Evolutionary conservation across 1,140 invertebrate genomes (phyloP).

Genomic region (Apolygus lucorum): DNA sequence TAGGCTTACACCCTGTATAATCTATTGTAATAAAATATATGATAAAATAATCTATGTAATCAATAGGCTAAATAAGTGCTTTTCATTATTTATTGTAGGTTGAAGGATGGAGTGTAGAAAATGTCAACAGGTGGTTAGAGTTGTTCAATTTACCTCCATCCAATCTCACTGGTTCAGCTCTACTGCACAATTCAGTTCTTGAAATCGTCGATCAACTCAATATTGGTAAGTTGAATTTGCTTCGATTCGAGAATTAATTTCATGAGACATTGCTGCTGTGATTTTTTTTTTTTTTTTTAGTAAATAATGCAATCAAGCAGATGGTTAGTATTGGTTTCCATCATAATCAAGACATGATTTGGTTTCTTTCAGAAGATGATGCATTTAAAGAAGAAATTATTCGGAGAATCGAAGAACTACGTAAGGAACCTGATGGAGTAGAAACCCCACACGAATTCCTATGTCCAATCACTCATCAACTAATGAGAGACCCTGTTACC

Average conservation of each 20-base stretch:
- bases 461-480: conserved; percentile 73
- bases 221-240: conserved; percentile 27
- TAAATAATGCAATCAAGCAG: no score
- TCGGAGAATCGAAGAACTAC: not conserved
- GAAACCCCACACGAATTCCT: conserved; percentile 56
- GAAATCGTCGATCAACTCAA: conserved; percentile 13
- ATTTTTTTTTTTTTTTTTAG: no score
- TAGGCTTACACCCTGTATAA: no score
- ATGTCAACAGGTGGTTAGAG: conserved; percentile 21
- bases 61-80: not conserved
- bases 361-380: not conserved
- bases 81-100: conserved; percentile 6
- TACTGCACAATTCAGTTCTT: conserved; percentile 14
- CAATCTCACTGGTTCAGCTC: conserved; percentile 10
- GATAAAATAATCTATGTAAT: not conserved
- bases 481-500: conserved; percentile 68
- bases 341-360: no score
- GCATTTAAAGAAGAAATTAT: not conserved
- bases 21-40: not conserved
- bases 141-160: conserved; percentile 7
- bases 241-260: no score
- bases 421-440: not conserved
- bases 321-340: no score
- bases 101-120: conserved; percentile 6
- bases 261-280: no score